A percentile compares a stretch with the other conserved stretches of the same genome.
Conservation (phyloP, 2,113 vertebrate genomes). For the Gallinago undulata region DNA sequence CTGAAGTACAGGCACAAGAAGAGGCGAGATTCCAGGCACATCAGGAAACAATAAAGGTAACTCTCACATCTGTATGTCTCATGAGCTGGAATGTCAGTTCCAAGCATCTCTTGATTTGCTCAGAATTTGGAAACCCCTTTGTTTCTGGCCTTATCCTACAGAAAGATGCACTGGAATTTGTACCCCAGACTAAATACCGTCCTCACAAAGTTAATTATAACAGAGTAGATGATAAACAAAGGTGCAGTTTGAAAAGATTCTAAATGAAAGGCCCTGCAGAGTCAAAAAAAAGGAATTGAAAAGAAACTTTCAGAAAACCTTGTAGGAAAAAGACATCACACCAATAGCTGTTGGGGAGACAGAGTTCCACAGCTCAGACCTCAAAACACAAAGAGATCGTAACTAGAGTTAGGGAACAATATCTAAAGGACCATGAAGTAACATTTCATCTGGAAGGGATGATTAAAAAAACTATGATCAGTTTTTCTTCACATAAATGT, state of each 20-base stretch:
- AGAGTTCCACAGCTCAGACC: not conserved
- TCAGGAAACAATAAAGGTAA: not conserved
- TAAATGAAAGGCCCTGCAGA: not conserved
- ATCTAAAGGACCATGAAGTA: not conserved
- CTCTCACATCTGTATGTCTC: not conserved
- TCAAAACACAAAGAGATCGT: not conserved
- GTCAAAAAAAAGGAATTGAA: not conserved
- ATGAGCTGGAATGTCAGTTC: not conserved
- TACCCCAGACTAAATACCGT: not conserved
- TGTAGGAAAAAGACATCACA: not conserved
- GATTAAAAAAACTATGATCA: not conserved
- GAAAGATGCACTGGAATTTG: not conserved
- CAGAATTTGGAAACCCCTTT: not conserved
- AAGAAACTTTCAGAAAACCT: not conserved
- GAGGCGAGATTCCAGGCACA: not conserved
- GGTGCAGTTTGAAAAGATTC: not conserved
- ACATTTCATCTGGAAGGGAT: not conserved
- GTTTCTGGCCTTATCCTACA: not conserved
- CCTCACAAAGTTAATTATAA: not conserved
- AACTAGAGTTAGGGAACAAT: not conserved
- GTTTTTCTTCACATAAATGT: not conserved
- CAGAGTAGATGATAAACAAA: not conserved
- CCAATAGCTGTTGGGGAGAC: not conserved
- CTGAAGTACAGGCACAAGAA: not conserved
- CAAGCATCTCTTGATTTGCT: not conserved